Percentiles rank a stretch among this genome's conserved stretches.
phyloP scores from a whole-genome alignment of 92 coral and sea anemone species.

The Palythoa grandiflora region DNA sequence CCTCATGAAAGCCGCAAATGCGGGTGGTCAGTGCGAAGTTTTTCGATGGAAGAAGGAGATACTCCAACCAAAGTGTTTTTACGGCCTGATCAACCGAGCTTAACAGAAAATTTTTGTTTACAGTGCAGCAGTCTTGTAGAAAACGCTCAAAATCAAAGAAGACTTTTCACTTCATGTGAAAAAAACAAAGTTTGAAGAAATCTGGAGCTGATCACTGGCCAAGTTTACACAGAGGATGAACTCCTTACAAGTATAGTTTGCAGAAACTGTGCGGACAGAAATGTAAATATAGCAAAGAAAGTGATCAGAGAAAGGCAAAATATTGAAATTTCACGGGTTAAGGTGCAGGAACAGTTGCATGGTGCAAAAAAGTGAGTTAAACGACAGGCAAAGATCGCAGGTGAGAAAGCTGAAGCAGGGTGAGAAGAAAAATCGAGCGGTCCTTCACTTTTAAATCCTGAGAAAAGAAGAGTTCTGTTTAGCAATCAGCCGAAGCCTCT shows the following conservation, averaged over 20 bases:
- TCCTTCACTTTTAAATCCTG: neutral
- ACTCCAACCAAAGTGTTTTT: neutral
- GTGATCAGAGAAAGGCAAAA: neutral
- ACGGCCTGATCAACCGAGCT: neutral
- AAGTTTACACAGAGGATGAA: neutral
- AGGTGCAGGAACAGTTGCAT: neutral
- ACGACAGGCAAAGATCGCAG: neutral
- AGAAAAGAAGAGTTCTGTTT: neutral
- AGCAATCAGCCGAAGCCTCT: neutral
- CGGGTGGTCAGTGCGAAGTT: neutral
- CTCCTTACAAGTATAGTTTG: neutral
- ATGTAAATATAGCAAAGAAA: neutral
- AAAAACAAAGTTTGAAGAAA: neutral
- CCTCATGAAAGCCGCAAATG: neutral
- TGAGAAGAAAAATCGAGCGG: neutral
- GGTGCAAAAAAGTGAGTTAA: neutral
- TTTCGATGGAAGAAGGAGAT: neutral
- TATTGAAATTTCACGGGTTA: neutral
- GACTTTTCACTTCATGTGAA: neutral
- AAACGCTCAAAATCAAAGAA: neutral
- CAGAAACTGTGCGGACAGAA: neutral
- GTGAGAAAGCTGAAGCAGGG: neutral
- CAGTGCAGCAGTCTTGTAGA: neutral
- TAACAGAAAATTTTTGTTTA: neutral
- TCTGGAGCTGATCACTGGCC: neutral